These are phyloP conservation scores for Caerostris extrusa DNA, from an alignment of 1,140 invertebrate species.

Conservation along the genomic window DNA sequence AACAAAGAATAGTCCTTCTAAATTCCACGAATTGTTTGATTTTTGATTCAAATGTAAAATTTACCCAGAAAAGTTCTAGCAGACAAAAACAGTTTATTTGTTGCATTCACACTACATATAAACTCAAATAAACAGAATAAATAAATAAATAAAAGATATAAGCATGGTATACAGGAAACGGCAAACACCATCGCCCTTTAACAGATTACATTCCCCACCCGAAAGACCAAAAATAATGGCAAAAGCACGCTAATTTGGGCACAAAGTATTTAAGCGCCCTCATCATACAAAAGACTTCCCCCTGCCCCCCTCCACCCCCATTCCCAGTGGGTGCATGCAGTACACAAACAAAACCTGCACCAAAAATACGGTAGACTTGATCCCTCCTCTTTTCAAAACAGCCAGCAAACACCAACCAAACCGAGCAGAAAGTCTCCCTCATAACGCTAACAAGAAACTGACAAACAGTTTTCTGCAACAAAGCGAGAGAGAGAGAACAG, in stretches of 20 bases:
- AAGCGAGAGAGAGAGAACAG: not conserved
- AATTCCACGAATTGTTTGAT: too few relatives aligned
- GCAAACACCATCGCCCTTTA: slow-evolving; percentile 27
- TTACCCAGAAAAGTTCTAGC: too few relatives aligned
- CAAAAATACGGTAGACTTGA: not conserved
- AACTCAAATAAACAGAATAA: too few relatives aligned
- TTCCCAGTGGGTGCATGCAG: not conserved
- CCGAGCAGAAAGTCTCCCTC: slow-evolving; percentile 14
- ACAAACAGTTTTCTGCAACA: slow-evolving; percentile 46
- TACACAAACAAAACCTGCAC: slow-evolving; percentile 33
- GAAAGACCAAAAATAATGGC: not conserved
- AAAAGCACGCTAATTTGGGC: slow-evolving; percentile 33
- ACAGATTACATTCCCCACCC: slow-evolving; percentile 8
- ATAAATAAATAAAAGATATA: too few relatives aligned
- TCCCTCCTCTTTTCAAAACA: not conserved
- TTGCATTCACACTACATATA: too few relatives aligned
- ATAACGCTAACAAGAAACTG: slow-evolving; percentile 74
- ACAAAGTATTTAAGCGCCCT: slow-evolving; percentile 44
- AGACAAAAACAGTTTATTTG: too few relatives aligned
- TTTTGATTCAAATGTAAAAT: too few relatives aligned
- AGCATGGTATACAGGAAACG: not conserved
- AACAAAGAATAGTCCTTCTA: too few relatives aligned
- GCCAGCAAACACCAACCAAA: not conserved
- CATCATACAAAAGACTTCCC: not conserved
- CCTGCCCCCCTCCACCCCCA: not conserved